phyloP scores from a whole-genome alignment of 2,888 invertebrate genomes.

The Gibbula magus region DNA sequence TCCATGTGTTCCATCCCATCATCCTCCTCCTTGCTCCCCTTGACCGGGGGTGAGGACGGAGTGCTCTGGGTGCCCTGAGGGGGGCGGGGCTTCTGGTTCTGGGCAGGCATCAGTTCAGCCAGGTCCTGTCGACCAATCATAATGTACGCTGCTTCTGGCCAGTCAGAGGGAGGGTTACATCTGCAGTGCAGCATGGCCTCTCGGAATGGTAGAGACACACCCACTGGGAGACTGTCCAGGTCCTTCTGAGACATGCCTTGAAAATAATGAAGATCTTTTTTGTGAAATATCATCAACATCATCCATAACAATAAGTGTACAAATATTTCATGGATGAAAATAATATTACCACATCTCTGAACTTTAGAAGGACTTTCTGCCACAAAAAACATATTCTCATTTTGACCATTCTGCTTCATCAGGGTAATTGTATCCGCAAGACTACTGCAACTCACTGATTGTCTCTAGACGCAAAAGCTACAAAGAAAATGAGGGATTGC shows the following conservation, averaged over 20 bases:
- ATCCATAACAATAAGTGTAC: too few relatives aligned
- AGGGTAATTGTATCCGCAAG: too few relatives aligned
- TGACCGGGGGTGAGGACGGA: slow-evolving; percentile 41
- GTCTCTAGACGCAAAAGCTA: too few relatives aligned
- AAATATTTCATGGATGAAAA: too few relatives aligned
- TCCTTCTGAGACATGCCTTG: slow-evolving; percentile 82
- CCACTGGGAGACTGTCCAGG: slow-evolving; percentile 84
- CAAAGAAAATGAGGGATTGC: too few relatives aligned
- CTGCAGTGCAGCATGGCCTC: slow-evolving; percentile 84
- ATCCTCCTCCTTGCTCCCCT: slow-evolving; percentile 77
- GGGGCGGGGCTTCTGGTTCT: slow-evolving; percentile 34
- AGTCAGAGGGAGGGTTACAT: slow-evolving; percentile 83
- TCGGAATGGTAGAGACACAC: slow-evolving; percentile 82
- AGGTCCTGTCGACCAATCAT: slow-evolving; percentile 79
- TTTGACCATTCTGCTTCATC: too few relatives aligned
- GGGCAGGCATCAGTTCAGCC: slow-evolving; percentile 57
- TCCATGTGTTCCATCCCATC: slow-evolving; percentile 82
- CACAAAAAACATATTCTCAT: too few relatives aligned
- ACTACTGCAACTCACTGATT: too few relatives aligned
- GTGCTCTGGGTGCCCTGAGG: slow-evolving; percentile 45
- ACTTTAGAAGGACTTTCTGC: too few relatives aligned
- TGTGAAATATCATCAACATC: too few relatives aligned
- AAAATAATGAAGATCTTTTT: neutral
- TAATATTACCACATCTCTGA: too few relatives aligned
- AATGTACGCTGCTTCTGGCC: slow-evolving; percentile 84